Evolutionary conservation across 2,888 invertebrate species (phyloP), one percentile per base, ranked within the genome.

Genomic region (Mayetiola destructor): DNA sequence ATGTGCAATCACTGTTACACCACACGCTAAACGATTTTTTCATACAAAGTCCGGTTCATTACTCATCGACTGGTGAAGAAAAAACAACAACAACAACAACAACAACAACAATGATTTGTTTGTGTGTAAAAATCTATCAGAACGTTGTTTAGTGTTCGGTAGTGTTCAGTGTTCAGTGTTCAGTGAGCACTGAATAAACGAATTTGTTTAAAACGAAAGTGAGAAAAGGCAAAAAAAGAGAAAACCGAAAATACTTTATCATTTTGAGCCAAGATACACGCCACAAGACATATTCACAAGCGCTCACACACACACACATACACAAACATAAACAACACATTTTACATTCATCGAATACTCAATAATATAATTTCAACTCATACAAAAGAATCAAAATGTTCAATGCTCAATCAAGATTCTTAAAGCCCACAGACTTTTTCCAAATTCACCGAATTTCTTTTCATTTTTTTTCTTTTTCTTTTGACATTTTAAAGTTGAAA

Each of bases 11-110:
- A n/a, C n/a, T n/a, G n/a, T n/a, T n/a, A n/a, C n/a, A n/a, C n/a
- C n/a, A n/a, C n/a, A n/a, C n/a, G n/a, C n/a, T n/a, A n/a, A n/a
- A n/a, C n/a, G n/a, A n/a, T n/a, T n/a, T n/a, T n/a, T n/a, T n/a
- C 48, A 48, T 48, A 48, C 48, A 48, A n/a, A 3, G 48, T 48
- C 48, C 48, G 48, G 48, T 48, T 42, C 27, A 48, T 48, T 27
- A 48, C 27, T 48, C 48, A 48, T 48, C 27, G 48, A 48, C 27
- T 48, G 27, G 48, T 48, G 48, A 27, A n/a, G n/a, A n/a, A n/a
- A 48, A 48, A 48, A 27, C 29, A 6, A 48, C 48, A 27, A 48
- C 23, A 42, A 23, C 27, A 5, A 6, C 32, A 32, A n/a, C 23
- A 23, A 48, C 32, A 32, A 32, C 12, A n/a, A n/a, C n/a, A n/a